Conservation (phyloP, 2,797 vertebrate genomes). For the Aselliscus stoliczkanus region DNA sequence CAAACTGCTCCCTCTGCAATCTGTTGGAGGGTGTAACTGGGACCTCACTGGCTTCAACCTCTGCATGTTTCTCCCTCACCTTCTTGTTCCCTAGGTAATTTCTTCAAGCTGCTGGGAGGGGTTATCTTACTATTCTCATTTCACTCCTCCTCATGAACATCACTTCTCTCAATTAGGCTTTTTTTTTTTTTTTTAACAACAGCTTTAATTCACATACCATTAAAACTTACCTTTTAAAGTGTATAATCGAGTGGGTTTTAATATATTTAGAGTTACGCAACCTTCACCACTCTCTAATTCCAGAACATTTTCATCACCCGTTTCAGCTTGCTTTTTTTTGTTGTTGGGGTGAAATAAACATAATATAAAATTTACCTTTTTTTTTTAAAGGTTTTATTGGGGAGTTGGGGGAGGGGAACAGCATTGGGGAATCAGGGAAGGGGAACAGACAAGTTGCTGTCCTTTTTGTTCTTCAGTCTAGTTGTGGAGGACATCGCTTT, state of each 20-base stretch:
- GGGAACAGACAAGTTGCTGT: too few species aligned
- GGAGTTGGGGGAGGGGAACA: too few species aligned
- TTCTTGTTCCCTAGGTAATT: neutral
- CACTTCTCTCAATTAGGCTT: neutral
- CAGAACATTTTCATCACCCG: neutral
- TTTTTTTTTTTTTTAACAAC: neutral
- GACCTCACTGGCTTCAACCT: neutral
- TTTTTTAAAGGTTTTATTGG: too few species aligned
- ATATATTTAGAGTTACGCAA: neutral
- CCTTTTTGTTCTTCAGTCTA: too few species aligned
- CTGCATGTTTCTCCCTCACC: neutral
- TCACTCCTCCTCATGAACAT: neutral
- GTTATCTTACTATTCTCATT: neutral
- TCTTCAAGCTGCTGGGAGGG: neutral
- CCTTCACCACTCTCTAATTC: neutral
- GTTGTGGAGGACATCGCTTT: too few species aligned
- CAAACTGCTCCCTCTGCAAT: rapidly evolving
- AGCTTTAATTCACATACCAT: neutral
- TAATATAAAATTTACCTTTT: neutral
- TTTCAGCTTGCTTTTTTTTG: neutral
- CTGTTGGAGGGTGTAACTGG: neutral
- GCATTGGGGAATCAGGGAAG: too few species aligned
- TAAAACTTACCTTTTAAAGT: neutral
- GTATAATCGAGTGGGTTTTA: neutral
- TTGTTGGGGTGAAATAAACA: neutral